Evolutionary conservation across 2,888 invertebrate genomes (phyloP).

Genomic region (Rhopalosiphum nymphaeae): DNA sequence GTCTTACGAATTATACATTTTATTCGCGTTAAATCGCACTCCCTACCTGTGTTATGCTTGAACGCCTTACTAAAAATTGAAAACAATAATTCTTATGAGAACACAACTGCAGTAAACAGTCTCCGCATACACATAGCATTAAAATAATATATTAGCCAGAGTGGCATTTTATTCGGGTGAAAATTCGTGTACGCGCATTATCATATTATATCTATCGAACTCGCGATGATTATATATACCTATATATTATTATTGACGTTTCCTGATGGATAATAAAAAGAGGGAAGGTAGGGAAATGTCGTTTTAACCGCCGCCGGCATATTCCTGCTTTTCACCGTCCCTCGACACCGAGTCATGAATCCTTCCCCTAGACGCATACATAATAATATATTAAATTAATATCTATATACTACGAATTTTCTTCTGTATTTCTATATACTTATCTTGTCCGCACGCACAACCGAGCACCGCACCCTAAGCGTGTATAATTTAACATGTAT

Average conservation of each 20-base stretch:
- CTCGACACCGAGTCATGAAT: background rate
- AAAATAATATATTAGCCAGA: background rate
- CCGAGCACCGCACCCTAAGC: background rate
- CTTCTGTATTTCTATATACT: conserved; percentile 30
- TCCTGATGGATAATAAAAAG: background rate
- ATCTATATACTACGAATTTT: conserved; percentile 26
- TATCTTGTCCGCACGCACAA: conserved; percentile 32
- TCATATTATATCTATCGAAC: background rate
- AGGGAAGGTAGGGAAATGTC: background rate
- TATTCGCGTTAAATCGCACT: background rate
- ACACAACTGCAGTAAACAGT: conserved; percentile 7
- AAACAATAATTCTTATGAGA: background rate
- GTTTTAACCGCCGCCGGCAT: background rate
- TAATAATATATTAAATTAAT: conserved; percentile 38
- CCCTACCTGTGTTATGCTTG: background rate
- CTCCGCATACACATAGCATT: background rate
- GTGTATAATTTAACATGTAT: background rate
- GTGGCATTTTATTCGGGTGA: background rate
- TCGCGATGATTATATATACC: background rate
- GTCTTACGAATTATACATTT: conserved; percentile 13
- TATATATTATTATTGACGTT: conserved; percentile 25
- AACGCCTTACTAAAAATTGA: background rate
- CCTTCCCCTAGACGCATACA: background rate
- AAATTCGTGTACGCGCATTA: background rate
- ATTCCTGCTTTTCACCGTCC: background rate